phyloP scores from a whole-genome alignment of 2,888 invertebrate genomes.

The Drosophila koepferae region DNA sequence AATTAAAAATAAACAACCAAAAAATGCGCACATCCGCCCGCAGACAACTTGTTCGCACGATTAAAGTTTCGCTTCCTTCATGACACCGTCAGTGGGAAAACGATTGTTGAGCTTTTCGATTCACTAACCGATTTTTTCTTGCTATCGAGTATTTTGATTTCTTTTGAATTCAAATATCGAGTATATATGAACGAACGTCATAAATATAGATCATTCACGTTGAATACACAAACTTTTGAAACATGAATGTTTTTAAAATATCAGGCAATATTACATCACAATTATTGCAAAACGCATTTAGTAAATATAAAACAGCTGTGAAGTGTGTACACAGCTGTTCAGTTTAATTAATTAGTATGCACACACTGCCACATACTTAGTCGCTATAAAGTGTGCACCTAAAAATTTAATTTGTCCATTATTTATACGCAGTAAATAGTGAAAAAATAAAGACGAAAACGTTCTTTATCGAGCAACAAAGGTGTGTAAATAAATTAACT shows the following conservation, averaged over 20 bases:
- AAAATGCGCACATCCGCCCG: slow-evolving; percentile 64
- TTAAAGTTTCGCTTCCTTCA: slow-evolving; percentile 31
- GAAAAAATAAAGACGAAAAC: background rate
- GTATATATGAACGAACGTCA: background rate
- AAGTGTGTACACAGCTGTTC: slow-evolving; percentile 36
- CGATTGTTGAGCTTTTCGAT: slow-evolving; percentile 26
- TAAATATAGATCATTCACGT: background rate
- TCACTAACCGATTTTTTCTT: slow-evolving; percentile 21
- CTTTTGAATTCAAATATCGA: slow-evolving; percentile 3
- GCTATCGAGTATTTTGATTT: slow-evolving; percentile 29
- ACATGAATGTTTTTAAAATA: background rate
- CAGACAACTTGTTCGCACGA: slow-evolving; percentile 75
- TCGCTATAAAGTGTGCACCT: slow-evolving; percentile 29
- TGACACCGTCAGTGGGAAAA: slow-evolving; percentile 2
- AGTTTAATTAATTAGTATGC: slow-evolving; percentile 30
- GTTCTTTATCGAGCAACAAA: slow-evolving; percentile 13
- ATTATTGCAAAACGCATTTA: slow-evolving; percentile 14
- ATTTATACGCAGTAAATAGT: slow-evolving; percentile 54
- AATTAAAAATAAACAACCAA: slow-evolving; percentile 33
- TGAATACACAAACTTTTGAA: background rate
- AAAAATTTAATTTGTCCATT: background rate
- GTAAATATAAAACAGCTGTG: slow-evolving; percentile 39
- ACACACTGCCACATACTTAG: slow-evolving; percentile 16
- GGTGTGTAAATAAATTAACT: slow-evolving; percentile 19
- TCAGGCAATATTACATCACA: slow-evolving; percentile 1